Base-by-base conservation (phyloP, 2,797 vertebrate species). In the Chlorospingus semifuscus region DNA sequence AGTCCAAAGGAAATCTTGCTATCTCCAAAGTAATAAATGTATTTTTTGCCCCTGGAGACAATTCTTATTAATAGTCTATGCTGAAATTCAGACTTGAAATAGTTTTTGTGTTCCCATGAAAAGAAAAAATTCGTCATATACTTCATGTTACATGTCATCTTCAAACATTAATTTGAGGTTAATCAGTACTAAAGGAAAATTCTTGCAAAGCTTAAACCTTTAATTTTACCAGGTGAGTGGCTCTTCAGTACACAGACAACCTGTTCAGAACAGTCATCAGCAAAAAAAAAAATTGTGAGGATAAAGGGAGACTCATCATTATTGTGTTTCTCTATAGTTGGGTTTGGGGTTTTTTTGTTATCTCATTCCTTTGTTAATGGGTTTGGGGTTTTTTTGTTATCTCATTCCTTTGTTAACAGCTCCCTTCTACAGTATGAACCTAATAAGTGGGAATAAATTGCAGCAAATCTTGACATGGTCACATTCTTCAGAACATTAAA, bases 271-370 rank as follows among this genome's bases (percentile, higher is more conserved):
- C 15, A 65, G 9, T 88, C 4, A 7, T 61, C 29, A n/a, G 13
- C 5, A 3, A 37, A 76, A 32, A 72, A 27, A 86, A 85, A 44
- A 52, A 36, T n/a, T 27, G 47, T 3, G 12, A 72, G 13, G 9
- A 13, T 13, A 36, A 22, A 56, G 27, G 34, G 11, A 90, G 22
- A 27, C 50, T 52, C 47, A 37, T 32, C 6, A 18, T 13, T 56
- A 23, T 4, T 64, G 10, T 56, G 18, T 83, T 90, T 66, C 34
- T 41, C 83, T 71, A 8, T 24, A n/a, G 5, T 15, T 85, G 39
- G 11, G 6, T 53, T 13, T 47, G 47, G 3, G 8, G 0, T 0
- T 6, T 65, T 6, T 46, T 61, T 42, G 17, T 89, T 36, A 30
- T 29, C 30, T 21, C 7, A 6, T 83, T 81, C 22, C 46, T 46